Base-by-base conservation (phyloP, 2,797 vertebrate genomes). In the Glyptemys insculpta region DNA sequence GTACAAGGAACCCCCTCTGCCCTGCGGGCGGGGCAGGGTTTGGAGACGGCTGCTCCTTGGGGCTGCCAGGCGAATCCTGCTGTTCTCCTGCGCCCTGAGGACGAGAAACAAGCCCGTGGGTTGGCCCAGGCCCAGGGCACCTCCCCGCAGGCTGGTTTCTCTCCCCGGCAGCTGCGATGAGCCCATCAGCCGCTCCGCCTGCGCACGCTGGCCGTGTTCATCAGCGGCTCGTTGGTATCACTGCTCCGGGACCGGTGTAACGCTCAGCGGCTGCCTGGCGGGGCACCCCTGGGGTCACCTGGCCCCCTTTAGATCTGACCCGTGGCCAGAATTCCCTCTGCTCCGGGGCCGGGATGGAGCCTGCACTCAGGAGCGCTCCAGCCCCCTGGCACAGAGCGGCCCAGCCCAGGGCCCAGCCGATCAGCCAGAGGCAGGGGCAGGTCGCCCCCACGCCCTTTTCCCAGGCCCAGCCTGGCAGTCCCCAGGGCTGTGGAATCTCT, bases 331-430 rank as follows among this genome's bases (percentile, higher is more conserved):
- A 4, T 31, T 8, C 34, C 59, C 59, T 65, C 59, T 34, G 59
- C 59, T 31, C 29, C 85, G 50, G 53, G 25, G 6, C 29, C 23
- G 3, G 3, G 53, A 79, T 84, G 31, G 2, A 5, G 11, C 25
- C 3, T 0, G 14, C 18, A 65, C 10, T 6, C 18, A 15, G 49
- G 49, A 50, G 49, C 14, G 49, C 49, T 14, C 49, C 4, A 50
- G 49, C 5, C 49, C 49, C 49, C 49, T 5, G 49, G 49, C 49
- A 50, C 49, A 0, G 0, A 2, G 23, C 7, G 8, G 25, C 14
- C 3, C 10, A 12, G 68, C 8, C 5, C 16, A 5, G 21, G 88
- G 21, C 6, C 9, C 44, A 25, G 14, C 25, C 19, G 8, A 44
- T 2, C 4, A 14, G 4, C 8, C 1, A 1, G 12, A 5, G 19